Base-by-base conservation (phyloP, 1,140 invertebrate species). In the Antheraea mylitta region DNA sequence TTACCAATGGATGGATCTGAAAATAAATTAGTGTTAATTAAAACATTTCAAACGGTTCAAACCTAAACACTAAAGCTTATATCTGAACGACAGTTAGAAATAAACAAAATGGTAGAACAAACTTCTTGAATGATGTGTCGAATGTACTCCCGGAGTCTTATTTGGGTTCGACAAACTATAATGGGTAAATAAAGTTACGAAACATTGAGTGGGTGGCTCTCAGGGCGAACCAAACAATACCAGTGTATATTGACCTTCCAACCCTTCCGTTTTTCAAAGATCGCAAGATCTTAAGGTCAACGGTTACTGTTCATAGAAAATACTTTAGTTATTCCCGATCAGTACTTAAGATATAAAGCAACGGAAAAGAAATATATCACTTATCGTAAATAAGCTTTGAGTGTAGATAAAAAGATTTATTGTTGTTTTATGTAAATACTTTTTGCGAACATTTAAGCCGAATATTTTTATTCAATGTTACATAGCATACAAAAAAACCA, bases 81-180 rank as follows among this genome's bases (percentile, higher is more conserved):
- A 6, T n/a, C 5, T 53, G 7, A 16, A 16, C 13, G 45, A 53
- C 9, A 53, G 45, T 9, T 8, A 18, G 16, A 0, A 61, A 61
- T 61, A 61, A 61, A 19, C 19, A 61, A 61, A 19, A 19, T 38
- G 36, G 4, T 42, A 64, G 22, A n/a, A 38, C 36, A 38, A 6
- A 42, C 11, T 61, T 16, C 45, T 53, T 16, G 19, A 22, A 67
- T 18, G 58, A 19, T 36, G 18, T 66, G 65, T 58, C 19, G 13
- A 66, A 30, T 9, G n/a, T 58, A 53, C 36, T 58, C 53, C 53
- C 48, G 45, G 16, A 53, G 65, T 60, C 64, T 64, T 69, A 45
- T 69, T 73, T 73, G 68, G 67, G 68, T 68, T 71, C 69, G 70
- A 74, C 68, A 74, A 72, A 77, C 73, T 72, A 68, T 77, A 73